Evolutionary conservation across 1,140 invertebrate genomes (phyloP).

Genomic region (Drosophila dunni): DNA sequence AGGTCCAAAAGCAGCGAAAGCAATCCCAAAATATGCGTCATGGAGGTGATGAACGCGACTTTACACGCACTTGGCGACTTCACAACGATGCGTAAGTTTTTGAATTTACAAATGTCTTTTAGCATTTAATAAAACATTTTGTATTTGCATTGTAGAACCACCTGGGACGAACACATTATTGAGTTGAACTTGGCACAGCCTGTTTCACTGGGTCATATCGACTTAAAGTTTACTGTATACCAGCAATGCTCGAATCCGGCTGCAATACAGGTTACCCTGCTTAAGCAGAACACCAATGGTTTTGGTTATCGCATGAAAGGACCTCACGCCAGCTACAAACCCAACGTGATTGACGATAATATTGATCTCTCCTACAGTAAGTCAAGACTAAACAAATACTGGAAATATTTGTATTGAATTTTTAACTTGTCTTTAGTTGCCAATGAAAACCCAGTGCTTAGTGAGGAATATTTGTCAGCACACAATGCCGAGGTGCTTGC

Average conservation of each 20-base stretch:
- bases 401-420: background rate
- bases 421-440: conserved; percentile 56
- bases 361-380: conserved; percentile 86
- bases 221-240: conserved; percentile 93
- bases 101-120: background rate
- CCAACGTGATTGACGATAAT: conserved; percentile 86
- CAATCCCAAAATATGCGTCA: conserved; percentile 92
- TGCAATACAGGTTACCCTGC: conserved; percentile 91
- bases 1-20: conserved; percentile 93
- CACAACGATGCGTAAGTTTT: conserved; percentile 90
- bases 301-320: conserved; percentile 87
- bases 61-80: conserved; percentile 93
- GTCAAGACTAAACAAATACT: background rate
- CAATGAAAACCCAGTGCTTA: conserved; percentile 90
- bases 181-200: conserved; percentile 93
- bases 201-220: conserved; percentile 92
- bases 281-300: conserved; percentile 92
- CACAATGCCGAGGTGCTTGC: conserved; percentile 96
- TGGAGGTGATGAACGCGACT: conserved; percentile 92
- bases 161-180: conserved; percentile 96
- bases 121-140: background rate
- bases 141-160: conserved; percentile 85
- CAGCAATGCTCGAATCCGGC: conserved; percentile 88
- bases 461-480: conserved; percentile 92
- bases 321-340: conserved; percentile 70